Percentiles rank a stretch among this genome's conserved stretches.
Evolutionary conservation across 2,797 vertebrate genomes (phyloP).

Genomic region (Gymnoscopelus microlampas): DNA sequence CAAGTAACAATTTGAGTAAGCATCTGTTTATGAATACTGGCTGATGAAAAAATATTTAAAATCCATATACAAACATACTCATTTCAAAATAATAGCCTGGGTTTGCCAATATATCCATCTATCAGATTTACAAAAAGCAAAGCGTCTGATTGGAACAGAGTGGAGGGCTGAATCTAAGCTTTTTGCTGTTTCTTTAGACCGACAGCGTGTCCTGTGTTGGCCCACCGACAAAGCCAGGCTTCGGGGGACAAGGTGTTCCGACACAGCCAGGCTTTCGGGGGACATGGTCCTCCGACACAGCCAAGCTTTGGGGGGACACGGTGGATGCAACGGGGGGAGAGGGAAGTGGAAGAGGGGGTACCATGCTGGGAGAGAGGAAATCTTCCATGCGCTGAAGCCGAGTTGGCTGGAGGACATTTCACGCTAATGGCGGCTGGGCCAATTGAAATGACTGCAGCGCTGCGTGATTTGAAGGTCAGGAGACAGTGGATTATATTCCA

Average conservation of each 20-base stretch:
- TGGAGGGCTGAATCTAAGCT: slow-evolving; percentile 54
- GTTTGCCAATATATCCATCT: slow-evolving; percentile 23
- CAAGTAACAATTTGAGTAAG: neutral
- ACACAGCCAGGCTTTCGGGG: slow-evolving; percentile 65
- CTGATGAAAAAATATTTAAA: slow-evolving; percentile 23
- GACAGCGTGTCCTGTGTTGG: slow-evolving; percentile 75
- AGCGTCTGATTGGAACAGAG: slow-evolving; percentile 38
- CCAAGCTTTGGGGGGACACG: slow-evolving; percentile 63
- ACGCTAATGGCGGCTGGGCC: slow-evolving; percentile 82
- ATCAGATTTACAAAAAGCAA: slow-evolving; percentile 20
- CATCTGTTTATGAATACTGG: neutral
- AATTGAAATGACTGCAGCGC: slow-evolving; percentile 85
- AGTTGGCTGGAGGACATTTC: slow-evolving; percentile 86
- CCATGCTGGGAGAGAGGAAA: slow-evolving; percentile 69
- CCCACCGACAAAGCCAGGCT: slow-evolving; percentile 67
- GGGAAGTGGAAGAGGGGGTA: slow-evolving; percentile 72
- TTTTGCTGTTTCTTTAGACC: slow-evolving; percentile 71
- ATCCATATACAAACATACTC: slow-evolving; percentile 22
- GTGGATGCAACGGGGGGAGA: slow-evolving; percentile 63
- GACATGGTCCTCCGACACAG: slow-evolving; percentile 60
- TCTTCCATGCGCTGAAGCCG: slow-evolving; percentile 76
- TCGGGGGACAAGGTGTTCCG: slow-evolving; percentile 64
- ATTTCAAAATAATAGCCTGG: slow-evolving; percentile 23
- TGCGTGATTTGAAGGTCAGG: slow-evolving; percentile 87
- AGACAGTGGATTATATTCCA: slow-evolving; percentile 86